phyloP scores from a whole-genome alignment of 1,140 invertebrate species.

The Leptopilina clavipes region DNA sequence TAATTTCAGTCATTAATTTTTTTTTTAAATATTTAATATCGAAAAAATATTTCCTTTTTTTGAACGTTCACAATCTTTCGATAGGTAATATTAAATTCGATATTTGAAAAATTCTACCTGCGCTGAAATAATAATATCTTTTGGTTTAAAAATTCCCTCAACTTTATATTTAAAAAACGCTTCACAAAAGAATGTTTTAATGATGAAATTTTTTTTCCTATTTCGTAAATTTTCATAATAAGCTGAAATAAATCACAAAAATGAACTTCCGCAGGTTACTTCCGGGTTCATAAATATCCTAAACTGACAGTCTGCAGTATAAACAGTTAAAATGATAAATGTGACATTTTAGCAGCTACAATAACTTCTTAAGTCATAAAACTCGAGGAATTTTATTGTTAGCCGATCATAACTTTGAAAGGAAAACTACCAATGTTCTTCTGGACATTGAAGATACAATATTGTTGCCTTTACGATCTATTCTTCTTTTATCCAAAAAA shows the following conservation, averaged over 20 bases:
- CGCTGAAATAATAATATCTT: too few species aligned
- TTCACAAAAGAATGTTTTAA: too few species aligned
- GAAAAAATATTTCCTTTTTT: too few species aligned
- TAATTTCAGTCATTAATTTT: too few species aligned
- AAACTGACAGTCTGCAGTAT: not conserved
- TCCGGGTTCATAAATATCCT: conserved; percentile 22
- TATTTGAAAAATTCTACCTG: too few species aligned
- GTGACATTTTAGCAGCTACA: conserved; percentile 4
- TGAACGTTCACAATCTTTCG: too few species aligned
- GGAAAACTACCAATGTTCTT: not conserved
- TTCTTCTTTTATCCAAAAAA: not conserved
- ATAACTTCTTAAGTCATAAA: conserved; percentile 19
- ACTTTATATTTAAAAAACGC: too few species aligned
- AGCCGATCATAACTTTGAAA: conserved; percentile 17
- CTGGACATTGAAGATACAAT: conserved; percentile 5
- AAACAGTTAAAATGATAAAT: conserved; percentile 31
- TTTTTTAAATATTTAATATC: too few species aligned
- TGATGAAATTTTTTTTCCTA: too few species aligned
- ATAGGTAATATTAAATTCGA: too few species aligned
- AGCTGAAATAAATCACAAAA: not conserved
- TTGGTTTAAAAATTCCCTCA: too few species aligned
- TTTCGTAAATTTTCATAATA: too few species aligned
- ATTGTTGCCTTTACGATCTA: not conserved
- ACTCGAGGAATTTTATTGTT: not conserved
- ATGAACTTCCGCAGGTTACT: not conserved